Conservation (phyloP, 2,888 invertebrate genomes). For the Dascillus cervinus region DNA sequence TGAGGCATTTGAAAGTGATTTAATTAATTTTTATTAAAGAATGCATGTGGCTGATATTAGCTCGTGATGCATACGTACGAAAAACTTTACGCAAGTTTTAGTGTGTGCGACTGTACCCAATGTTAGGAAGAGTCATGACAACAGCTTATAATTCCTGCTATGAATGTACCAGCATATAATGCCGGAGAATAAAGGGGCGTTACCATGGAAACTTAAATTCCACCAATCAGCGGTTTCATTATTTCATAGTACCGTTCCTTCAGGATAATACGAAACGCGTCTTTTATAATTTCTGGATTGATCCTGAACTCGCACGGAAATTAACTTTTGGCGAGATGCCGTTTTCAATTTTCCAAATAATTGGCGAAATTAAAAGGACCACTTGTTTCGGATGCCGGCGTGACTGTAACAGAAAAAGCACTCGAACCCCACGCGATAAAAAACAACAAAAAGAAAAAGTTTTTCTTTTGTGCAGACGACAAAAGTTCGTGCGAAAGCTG, state of each 20-base stretch:
- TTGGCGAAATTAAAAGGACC: too few species aligned
- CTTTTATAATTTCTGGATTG: too few species aligned
- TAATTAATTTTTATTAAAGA: slow-evolving; percentile 4
- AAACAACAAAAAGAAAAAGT: slow-evolving; percentile 1
- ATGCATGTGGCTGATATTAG: slow-evolving; percentile 2
- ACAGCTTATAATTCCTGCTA: slow-evolving; percentile 6
- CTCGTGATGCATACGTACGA: too few species aligned
- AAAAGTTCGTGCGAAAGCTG: slow-evolving; percentile 18
- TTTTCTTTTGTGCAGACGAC: slow-evolving; percentile 15
- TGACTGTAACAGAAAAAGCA: too few species aligned
- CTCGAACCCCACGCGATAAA: too few species aligned
- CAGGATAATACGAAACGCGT: too few species aligned
- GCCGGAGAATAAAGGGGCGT: slow-evolving; percentile 38
- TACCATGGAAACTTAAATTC: slow-evolving; percentile 40
- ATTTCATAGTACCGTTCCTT: slow-evolving; percentile 34
- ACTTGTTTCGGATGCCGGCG: too few species aligned
- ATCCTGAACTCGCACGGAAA: too few species aligned
- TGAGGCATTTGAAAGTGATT: slow-evolving; percentile 1
- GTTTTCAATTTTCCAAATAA: too few species aligned
- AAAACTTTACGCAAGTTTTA: too few species aligned
- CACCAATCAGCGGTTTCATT: slow-evolving; percentile 41
- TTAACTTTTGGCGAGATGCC: too few species aligned
- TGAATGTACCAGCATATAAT: slow-evolving; percentile 27
- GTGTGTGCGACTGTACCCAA: slow-evolving; percentile 9
- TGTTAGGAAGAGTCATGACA: slow-evolving; percentile 2